Evolutionary conservation across 2,113 vertebrate genomes (phyloP).

Genomic region (Scomber colias): DNA sequence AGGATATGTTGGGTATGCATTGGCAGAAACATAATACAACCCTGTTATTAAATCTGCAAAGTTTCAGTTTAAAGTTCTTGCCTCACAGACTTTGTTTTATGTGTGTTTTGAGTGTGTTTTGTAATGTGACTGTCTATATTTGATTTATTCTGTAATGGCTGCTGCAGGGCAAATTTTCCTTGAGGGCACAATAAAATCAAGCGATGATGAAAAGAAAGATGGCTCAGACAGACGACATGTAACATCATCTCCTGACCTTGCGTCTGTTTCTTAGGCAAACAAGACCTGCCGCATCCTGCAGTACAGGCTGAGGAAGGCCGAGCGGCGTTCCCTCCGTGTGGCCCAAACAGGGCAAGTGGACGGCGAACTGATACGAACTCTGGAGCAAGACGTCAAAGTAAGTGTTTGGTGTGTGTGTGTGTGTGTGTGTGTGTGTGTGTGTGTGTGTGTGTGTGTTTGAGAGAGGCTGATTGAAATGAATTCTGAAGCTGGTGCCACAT

Average conservation of each 20-base stretch:
- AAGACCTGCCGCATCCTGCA: conserved; percentile 99
- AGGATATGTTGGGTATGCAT: no score
- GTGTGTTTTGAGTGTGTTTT: background rate
- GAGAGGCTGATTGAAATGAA: background rate
- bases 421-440: no score
- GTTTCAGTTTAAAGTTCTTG: no score
- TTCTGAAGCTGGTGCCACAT: background rate
- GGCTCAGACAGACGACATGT: background rate
- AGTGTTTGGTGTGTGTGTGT: conserved; percentile 33
- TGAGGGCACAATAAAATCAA: background rate
- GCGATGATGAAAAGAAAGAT: background rate
- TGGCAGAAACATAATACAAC: no score
- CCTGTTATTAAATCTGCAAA: no score
- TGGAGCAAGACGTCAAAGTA: conserved; percentile 98
- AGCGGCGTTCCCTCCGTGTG: conserved; percentile 94
- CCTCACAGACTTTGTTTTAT: no score
- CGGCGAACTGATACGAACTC: conserved; percentile 92
- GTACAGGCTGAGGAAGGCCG: conserved; percentile 95
- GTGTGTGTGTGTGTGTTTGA: no score
- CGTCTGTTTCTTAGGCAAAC: conserved; percentile 84
- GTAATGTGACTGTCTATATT: no score
- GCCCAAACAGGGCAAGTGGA: conserved; percentile 97
- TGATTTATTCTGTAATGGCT: background rate
- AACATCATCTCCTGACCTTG: background rate
- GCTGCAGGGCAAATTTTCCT: background rate